Conservation (phyloP, 1,140 invertebrate genomes). For the Drosophila nannoptera region DNA sequence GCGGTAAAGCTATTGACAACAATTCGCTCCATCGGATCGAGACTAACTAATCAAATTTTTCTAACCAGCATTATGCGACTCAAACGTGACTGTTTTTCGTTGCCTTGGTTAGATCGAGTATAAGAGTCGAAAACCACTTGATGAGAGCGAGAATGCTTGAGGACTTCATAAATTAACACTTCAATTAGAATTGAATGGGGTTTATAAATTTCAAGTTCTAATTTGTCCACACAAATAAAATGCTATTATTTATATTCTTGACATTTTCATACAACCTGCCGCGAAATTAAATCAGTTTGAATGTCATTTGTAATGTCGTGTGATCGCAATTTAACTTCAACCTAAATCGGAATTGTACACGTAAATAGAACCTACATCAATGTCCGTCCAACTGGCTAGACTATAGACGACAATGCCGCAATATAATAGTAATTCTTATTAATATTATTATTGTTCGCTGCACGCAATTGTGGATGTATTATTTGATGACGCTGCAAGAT, state of each 20-base stretch:
- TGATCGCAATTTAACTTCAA: conserved; percentile 37
- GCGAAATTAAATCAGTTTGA: conserved; percentile 11
- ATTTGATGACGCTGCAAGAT: conserved; percentile 10
- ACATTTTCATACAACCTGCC: background rate
- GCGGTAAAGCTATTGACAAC: too few species aligned
- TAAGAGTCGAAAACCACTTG: too few species aligned
- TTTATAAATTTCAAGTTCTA: background rate
- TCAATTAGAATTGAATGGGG: too few species aligned
- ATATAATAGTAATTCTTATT: conserved; percentile 26
- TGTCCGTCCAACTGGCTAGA: conserved; percentile 13
- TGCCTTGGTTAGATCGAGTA: too few species aligned
- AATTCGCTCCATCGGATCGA: too few species aligned
- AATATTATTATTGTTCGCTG: conserved; percentile 20
- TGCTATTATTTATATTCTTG: background rate
- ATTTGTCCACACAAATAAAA: background rate
- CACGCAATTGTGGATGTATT: conserved; percentile 52
- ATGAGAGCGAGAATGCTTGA: too few species aligned
- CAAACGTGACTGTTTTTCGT: too few species aligned
- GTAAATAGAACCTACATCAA: conserved; percentile 42
- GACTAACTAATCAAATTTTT: too few species aligned
- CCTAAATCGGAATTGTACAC: background rate
- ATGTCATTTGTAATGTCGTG: conserved; percentile 55
- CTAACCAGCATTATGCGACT: too few species aligned
- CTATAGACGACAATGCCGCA: background rate
- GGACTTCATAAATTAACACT: too few species aligned